Evolutionary conservation across 2,888 invertebrate genomes (phyloP).

Genomic region (Petrophora chlorosata): DNA sequence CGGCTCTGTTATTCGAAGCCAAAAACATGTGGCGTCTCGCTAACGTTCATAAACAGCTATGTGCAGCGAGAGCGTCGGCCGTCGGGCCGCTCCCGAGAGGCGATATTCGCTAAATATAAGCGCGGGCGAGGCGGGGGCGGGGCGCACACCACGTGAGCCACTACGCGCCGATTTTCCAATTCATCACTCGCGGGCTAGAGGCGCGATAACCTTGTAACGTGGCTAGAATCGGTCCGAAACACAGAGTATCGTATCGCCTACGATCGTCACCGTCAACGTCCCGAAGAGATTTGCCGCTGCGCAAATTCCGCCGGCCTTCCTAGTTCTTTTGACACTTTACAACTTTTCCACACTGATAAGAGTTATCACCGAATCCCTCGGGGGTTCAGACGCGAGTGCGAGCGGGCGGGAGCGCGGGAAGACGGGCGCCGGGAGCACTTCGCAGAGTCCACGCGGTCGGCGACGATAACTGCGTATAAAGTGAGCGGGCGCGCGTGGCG

Average conservation of each 20-base stretch:
- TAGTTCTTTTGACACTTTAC: slow-evolving; percentile 62
- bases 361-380: slow-evolving; percentile 64
- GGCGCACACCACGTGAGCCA: slow-evolving; percentile 81
- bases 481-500: slow-evolving; percentile 57
- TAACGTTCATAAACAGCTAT: slow-evolving; percentile 78
- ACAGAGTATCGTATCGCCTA: slow-evolving; percentile 64
- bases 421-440: slow-evolving; percentile 44
- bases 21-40: slow-evolving; percentile 81
- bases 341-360: slow-evolving; percentile 77
- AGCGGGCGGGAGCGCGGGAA: slow-evolving; percentile 36
- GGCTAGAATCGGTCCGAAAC: slow-evolving; percentile 69
- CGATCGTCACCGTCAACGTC: slow-evolving; percentile 59
- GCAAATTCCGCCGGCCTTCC: slow-evolving; percentile 58
- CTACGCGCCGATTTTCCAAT: slow-evolving; percentile 84
- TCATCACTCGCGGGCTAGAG: slow-evolving; percentile 80
- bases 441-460: slow-evolving; percentile 75
- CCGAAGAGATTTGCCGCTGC: slow-evolving; percentile 56
- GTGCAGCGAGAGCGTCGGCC: slow-evolving; percentile 65
- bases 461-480: slow-evolving; percentile 80
- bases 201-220: slow-evolving; percentile 83
- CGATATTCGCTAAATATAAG: slow-evolving; percentile 84
- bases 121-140: slow-evolving; percentile 76
- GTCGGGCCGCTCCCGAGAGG: slow-evolving; percentile 80
- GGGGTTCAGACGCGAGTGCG: slow-evolving; percentile 33
- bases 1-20: slow-evolving; percentile 78